Evolutionary conservation across 2,888 invertebrate species (phyloP), one percentile per base, ranked within the genome.

Genomic region (Cabera pusaria): DNA sequence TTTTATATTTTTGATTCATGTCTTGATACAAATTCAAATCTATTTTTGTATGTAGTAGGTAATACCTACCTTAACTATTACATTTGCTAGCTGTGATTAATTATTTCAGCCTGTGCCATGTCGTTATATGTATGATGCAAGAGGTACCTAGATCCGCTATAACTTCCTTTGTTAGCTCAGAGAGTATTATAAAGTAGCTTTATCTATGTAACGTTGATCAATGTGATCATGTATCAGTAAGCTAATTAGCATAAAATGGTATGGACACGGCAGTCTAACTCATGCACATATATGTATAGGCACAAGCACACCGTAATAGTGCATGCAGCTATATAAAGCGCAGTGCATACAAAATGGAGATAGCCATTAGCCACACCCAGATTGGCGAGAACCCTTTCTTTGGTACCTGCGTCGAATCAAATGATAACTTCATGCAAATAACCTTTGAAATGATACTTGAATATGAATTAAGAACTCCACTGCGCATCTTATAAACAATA

Each of bases 341-440:
- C 68, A 69, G 59, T 68, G 78, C 75, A 80, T 80, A 78, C 71
- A 75, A 73, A 83, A 72, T 75, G 73, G 72, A 74, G 72, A 74
- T 77, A 80, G 73, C 81, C 85, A 80, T 85, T 77, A 80, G 73
- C 81, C 85, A 80, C 86, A 85, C 83, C 85, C 83, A 64, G 73
- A 73, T 72, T 70, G 67, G 53, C 52, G 40, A 50, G 58, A 67
- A 20, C 12, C 57, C 52, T 78, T 78, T 76, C 78, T 66, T 54
- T 79, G 68, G 45, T 64, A 68, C 74, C 54, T 71, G 53, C 50
- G 53, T 40, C 38, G 34, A 51, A 56, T 49, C 47, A 14, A 14
- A 14, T 14, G n/a, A n/a, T n/a, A n/a, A n/a, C n/a, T n/a, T n/a
- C n/a, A n/a, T n/a, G n/a, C n/a, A n/a, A n/a, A n/a, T n/a, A n/a